A percentile compares a stretch with the other conserved stretches of the same genome.
Evolutionary conservation across 2,888 invertebrate species (phyloP).

Genomic region (Acleris cristana): DNA sequence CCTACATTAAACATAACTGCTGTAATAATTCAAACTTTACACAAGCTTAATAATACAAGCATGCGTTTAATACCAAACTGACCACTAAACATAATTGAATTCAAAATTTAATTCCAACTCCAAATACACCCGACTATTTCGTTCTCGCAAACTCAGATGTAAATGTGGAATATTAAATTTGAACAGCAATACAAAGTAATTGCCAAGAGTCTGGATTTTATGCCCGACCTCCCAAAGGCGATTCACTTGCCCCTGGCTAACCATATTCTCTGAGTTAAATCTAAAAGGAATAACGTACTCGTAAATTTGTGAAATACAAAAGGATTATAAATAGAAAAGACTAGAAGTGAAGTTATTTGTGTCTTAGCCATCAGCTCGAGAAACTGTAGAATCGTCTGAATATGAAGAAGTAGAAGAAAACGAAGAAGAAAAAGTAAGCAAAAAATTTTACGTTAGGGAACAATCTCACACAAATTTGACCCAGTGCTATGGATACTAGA

Average conservation of each 20-base stretch:
- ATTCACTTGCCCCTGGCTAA: slow-evolving; percentile 4
- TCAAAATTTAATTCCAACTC: neutral
- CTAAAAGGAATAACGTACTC: slow-evolving; percentile 6
- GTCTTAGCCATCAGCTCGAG: too few species aligned
- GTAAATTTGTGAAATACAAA: neutral
- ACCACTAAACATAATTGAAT: neutral
- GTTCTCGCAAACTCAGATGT: slow-evolving; percentile 14
- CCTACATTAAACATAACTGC: too few species aligned
- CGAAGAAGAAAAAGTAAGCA: too few species aligned
- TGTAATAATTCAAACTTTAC: neutral
- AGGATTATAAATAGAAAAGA: too few species aligned
- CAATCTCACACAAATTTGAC: too few species aligned
- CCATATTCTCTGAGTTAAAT: slow-evolving; percentile 15
- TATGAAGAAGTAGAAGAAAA: too few species aligned
- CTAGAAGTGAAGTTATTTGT: too few species aligned
- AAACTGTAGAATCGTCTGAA: too few species aligned
- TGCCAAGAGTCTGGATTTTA: slow-evolving; percentile 11
- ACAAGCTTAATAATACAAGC: too few species aligned
- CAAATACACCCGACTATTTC: slow-evolving; percentile 8
- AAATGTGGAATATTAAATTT: slow-evolving; percentile 27
- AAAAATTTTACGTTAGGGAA: too few species aligned
- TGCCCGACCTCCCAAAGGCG: neutral
- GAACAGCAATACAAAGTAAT: slow-evolving; percentile 29
- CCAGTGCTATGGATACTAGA: too few species aligned
- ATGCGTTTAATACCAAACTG: neutral